Evolutionary conservation across 2,888 invertebrate species (phyloP).

Genomic region (Phrixothrix hirtus): DNA sequence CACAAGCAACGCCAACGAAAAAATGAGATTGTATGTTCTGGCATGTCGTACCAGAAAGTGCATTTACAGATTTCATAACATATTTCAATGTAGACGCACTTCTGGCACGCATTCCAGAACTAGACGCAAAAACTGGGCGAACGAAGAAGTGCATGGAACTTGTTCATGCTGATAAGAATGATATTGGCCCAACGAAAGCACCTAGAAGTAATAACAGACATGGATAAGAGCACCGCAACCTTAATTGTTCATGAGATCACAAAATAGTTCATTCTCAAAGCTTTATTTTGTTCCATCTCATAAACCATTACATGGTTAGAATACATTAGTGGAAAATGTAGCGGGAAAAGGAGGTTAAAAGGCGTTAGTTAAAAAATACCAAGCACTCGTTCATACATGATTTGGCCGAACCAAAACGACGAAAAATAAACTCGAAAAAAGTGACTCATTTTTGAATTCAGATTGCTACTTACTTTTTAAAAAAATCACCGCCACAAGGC

Average conservation of each 20-base stretch:
- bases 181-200: conserved; percentile 38
- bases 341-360: not conserved
- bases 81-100: conserved; percentile 89
- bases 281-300: not conserved
- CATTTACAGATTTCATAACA: conserved; percentile 81
- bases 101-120: conserved; percentile 91
- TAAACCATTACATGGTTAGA: not conserved
- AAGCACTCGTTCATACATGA: too few relatives aligned
- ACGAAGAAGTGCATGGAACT: conserved; percentile 21
- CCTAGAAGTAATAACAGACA: conserved; percentile 35
- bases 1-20: conserved; percentile 19
- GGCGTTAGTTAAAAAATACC: not conserved
- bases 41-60: conserved; percentile 99
- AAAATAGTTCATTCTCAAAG: not conserved
- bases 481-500: too few relatives aligned
- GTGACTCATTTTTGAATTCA: too few relatives aligned
- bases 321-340: not conserved
- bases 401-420: too few relatives aligned
- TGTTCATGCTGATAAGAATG: conserved; percentile 25
- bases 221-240: conserved; percentile 1
- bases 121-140: conserved; percentile 9
- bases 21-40: conserved; percentile 62
- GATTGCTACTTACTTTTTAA: too few relatives aligned
- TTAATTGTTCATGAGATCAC: not conserved
- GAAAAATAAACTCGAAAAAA: not conserved